Evolutionary conservation across 2,797 vertebrate genomes (phyloP).

Genomic region (Diplodus sargus): DNA sequence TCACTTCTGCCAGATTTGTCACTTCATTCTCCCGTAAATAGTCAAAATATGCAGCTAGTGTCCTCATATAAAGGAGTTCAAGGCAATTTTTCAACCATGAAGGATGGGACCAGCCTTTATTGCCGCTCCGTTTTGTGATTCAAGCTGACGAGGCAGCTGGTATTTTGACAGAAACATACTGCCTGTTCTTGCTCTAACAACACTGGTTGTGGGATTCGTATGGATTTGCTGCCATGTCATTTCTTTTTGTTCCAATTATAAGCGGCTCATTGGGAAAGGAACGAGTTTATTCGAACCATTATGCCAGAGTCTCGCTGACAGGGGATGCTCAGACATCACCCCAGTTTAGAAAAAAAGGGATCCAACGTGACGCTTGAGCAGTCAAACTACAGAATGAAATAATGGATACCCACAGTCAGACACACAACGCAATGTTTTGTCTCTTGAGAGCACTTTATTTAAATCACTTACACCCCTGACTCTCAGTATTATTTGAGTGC

Average conservation of each 20-base stretch:
- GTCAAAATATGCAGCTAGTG: not conserved
- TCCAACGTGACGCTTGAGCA: slow-evolving; percentile 42
- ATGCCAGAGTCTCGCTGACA: slow-evolving; percentile 56
- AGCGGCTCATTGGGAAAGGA: slow-evolving; percentile 11
- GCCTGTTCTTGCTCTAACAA: slow-evolving; percentile 40
- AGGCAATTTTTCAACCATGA: slow-evolving; percentile 5
- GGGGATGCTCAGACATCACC: slow-evolving; percentile 37
- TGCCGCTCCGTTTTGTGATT: slow-evolving; percentile 5
- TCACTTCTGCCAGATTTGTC: slow-evolving; percentile 22
- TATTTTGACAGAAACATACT: slow-evolving; percentile 58
- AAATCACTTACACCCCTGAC: slow-evolving; percentile 35
- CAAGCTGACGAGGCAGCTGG: slow-evolving; percentile 30
- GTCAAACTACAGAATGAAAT: slow-evolving; percentile 32
- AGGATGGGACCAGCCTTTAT: slow-evolving; percentile 3
- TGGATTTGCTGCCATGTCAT: slow-evolving; percentile 65
- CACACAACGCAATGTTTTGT: not conserved
- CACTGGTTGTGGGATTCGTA: slow-evolving; percentile 27
- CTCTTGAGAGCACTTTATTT: slow-evolving; percentile 42
- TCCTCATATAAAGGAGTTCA: not conserved
- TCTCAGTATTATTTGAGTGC: slow-evolving; percentile 24
- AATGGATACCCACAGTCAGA: slow-evolving; percentile 29
- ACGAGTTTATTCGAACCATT: slow-evolving; percentile 45
- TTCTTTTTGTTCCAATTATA: slow-evolving; percentile 61
- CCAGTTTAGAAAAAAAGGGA: slow-evolving; percentile 24
- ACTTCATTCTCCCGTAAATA: not conserved